phyloP scores from a whole-genome alignment of 2,797 vertebrate species.

The Tamandua tetradactyla region DNA sequence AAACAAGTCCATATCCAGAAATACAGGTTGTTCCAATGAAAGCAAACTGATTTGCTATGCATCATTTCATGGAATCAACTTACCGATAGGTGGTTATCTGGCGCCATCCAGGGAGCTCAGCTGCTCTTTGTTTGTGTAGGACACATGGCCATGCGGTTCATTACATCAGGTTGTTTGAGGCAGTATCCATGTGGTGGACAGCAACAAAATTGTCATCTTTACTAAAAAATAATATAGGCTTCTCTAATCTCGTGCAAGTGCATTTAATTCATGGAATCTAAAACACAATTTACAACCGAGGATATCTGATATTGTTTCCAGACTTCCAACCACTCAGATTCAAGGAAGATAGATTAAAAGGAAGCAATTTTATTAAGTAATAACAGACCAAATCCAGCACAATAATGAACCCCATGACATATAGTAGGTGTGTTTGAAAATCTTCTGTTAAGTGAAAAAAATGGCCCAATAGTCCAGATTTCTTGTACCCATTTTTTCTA shows the following conservation, averaged over 20 bases:
- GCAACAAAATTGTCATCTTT: neutral
- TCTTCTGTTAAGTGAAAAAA: neutral
- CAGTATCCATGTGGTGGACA: neutral
- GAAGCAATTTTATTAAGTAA: neutral
- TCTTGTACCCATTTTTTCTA: neutral
- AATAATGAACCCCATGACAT: neutral
- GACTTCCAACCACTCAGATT: neutral
- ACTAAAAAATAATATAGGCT: neutral
- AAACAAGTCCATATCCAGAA: neutral
- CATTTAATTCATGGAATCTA: neutral
- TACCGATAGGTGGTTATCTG: neutral
- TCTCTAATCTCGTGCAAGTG: neutral
- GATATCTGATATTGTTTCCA: neutral
- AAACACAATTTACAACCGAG: neutral
- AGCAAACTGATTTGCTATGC: neutral
- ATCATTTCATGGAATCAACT: neutral
- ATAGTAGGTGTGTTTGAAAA: neutral
- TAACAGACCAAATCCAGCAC: neutral
- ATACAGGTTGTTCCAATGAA: neutral
- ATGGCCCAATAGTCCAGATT: conserved; percentile 2
- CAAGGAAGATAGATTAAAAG: neutral
- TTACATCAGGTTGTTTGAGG: neutral
- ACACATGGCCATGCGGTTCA: neutral
- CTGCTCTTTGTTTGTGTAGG: neutral
- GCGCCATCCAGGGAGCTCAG: neutral